These are phyloP conservation scores for Spilosoma lubricipeda DNA, from an alignment of 2,888 invertebrate genomes.

Conservation along the genomic window DNA sequence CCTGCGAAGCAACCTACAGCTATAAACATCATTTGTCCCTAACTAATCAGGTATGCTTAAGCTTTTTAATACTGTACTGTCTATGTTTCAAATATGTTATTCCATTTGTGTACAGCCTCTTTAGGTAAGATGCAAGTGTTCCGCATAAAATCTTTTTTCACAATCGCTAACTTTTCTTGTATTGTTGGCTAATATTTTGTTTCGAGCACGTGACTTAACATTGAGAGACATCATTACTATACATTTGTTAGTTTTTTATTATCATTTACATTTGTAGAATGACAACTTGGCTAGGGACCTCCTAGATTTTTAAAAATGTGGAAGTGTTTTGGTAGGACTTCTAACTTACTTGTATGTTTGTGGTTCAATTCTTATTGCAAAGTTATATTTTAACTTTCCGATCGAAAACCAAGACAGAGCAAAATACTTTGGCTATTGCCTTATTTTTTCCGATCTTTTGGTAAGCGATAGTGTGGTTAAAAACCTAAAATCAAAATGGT, in stretches of 20 bases:
- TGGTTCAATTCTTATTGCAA: neutral
- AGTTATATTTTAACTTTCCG: neutral
- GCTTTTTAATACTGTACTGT: constrained; percentile 7
- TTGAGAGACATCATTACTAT: too few relatives aligned
- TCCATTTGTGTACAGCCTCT: neutral
- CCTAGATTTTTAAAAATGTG: too few relatives aligned
- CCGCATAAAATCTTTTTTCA: too few relatives aligned
- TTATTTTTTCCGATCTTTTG: neutral
- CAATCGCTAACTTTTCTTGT: too few relatives aligned
- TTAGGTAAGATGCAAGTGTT: too few relatives aligned
- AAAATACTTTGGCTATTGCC: too few relatives aligned
- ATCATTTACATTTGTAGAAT: too few relatives aligned
- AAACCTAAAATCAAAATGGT: neutral
- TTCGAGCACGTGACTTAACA: too few relatives aligned
- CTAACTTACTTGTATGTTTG: neutral
- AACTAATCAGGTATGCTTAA: constrained; percentile 86
- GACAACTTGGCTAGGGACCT: too few relatives aligned
- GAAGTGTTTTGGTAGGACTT: too few relatives aligned
- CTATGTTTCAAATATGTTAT: neutral
- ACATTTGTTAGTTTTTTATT: too few relatives aligned
- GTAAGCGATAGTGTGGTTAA: neutral
- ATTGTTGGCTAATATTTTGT: too few relatives aligned
- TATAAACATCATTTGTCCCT: constrained; percentile 92
- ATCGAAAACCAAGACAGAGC: neutral
- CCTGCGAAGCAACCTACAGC: constrained; percentile 93